Conservation (phyloP, 2,113 vertebrate genomes). For the Noturus placidus region DNA sequence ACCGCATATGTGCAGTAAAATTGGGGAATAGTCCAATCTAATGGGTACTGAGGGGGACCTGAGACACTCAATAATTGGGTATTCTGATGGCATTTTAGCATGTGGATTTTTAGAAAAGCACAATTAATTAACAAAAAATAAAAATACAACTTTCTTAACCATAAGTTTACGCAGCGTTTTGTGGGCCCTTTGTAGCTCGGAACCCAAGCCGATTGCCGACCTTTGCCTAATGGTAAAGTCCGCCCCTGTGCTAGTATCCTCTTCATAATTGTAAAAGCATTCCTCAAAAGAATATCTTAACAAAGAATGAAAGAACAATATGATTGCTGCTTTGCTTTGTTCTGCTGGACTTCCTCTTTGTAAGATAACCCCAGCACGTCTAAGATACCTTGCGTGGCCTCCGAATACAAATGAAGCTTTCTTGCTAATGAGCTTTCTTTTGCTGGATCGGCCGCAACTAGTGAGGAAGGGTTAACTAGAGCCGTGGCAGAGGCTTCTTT, state of each 20-base stretch:
- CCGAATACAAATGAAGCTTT: constrained; percentile 36
- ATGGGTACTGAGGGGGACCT: no score
- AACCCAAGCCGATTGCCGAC: no score
- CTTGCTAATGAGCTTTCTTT: constrained; percentile 35
- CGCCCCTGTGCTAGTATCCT: background rate
- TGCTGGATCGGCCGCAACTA: constrained; percentile 21
- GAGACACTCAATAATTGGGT: no score
- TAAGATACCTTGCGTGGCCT: background rate
- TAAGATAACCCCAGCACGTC: constrained; percentile 33
- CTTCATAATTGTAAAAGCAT: background rate
- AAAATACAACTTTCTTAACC: no score
- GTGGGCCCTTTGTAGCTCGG: no score
- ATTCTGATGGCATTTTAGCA: no score
- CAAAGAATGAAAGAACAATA: constrained; percentile 1
- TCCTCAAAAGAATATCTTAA: background rate
- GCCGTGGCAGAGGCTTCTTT: constrained; percentile 51
- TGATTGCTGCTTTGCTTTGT: background rate
- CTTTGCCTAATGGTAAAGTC: no score
- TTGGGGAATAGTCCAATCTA: no score
- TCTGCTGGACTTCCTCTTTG: constrained; percentile 15
- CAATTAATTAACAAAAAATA: no score
- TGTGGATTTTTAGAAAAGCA: no score
- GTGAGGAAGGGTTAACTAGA: constrained; percentile 46
- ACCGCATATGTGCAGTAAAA: no score
- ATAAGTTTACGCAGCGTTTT: no score